Conservation (phyloP, 2,888 invertebrate genomes). For the Drosophila helvetica region DNA sequence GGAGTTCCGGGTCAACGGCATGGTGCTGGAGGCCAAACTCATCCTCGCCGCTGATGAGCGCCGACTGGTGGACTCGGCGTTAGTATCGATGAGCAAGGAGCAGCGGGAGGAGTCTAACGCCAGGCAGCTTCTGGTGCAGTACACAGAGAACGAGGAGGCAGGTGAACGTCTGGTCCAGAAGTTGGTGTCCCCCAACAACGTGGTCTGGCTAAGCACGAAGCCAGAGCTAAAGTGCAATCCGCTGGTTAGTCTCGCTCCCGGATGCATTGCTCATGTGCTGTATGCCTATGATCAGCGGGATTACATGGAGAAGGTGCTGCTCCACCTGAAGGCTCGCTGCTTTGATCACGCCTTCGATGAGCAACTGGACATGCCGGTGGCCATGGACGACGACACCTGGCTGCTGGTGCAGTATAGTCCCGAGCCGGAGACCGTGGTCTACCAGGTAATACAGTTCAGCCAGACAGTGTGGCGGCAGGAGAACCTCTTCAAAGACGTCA, state of each 20-base stretch:
- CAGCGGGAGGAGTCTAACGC: constrained; percentile 27
- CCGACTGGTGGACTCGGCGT: constrained; percentile 56
- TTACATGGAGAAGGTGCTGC: constrained; percentile 61
- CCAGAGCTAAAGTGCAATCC: constrained; percentile 40
- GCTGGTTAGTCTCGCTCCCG: constrained; percentile 41
- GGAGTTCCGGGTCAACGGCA: constrained; percentile 60
- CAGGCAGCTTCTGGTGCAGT: constrained; percentile 63
- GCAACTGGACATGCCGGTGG: constrained; percentile 18
- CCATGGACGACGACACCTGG: constrained; percentile 60
- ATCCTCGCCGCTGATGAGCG: constrained; percentile 73
- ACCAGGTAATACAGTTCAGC: constrained; percentile 59
- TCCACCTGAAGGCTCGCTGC: constrained; percentile 63
- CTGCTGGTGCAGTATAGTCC: constrained; percentile 76
- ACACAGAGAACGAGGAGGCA: constrained; percentile 40
- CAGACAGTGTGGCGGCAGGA: constrained; percentile 67
- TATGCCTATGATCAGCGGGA: constrained; percentile 56
- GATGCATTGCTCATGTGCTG: constrained; percentile 59
- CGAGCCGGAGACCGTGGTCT: constrained; percentile 59
- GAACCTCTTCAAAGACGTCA: constrained; percentile 70
- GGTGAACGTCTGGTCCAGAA: constrained; percentile 57
- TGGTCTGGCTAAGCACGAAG: constrained; percentile 51
- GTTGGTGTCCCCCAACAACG: constrained; percentile 50
- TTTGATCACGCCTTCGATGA: constrained; percentile 66
- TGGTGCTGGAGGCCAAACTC: constrained; percentile 63
- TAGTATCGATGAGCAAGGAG: constrained; percentile 51